phyloP scores from a whole-genome alignment of 2,888 invertebrate species.

The Plebejus argus region DNA sequence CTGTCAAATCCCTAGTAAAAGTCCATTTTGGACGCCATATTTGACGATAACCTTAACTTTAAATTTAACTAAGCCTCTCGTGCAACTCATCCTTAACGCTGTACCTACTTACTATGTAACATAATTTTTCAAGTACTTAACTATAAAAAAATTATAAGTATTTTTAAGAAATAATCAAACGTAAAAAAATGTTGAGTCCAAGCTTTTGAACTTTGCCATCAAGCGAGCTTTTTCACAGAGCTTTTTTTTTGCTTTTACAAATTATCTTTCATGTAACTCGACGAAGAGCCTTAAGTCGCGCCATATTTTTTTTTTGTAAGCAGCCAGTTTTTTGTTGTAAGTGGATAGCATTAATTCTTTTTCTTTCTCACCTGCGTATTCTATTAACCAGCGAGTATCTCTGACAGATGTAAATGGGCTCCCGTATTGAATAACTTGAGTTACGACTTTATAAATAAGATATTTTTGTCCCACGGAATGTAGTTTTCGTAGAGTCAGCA shows the following conservation, averaged over 20 bases:
- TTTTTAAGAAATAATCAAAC: too few relatives aligned
- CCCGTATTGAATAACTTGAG: conserved; percentile 30
- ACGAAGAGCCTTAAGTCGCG: neutral
- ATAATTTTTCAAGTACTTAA: too few relatives aligned
- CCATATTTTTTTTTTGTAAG: neutral
- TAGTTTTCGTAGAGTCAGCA: neutral
- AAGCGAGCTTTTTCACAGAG: neutral
- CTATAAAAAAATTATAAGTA: too few relatives aligned
- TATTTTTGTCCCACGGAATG: conserved; percentile 28
- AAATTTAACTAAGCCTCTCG: too few relatives aligned
- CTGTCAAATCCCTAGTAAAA: too few relatives aligned
- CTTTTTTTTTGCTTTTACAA: neutral
- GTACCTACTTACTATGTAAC: too few relatives aligned
- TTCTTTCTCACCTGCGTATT: conserved; percentile 15
- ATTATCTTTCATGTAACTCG: neutral
- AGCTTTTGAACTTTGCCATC: neutral
- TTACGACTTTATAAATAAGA: conserved; percentile 28
- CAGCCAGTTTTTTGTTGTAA: neutral
- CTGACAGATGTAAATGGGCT: conserved; percentile 10
- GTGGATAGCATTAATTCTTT: neutral
- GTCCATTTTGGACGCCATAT: too few relatives aligned
- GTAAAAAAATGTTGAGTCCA: neutral
- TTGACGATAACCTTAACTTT: too few relatives aligned
- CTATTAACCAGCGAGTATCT: conserved; percentile 8
- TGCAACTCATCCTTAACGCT: too few relatives aligned